A percentile compares a stretch with the other conserved stretches of the same genome.
phyloP scores from a whole-genome alignment of 53 echinoderm and acorn worm genomes.

The Paracentrotus lividus region DNA sequence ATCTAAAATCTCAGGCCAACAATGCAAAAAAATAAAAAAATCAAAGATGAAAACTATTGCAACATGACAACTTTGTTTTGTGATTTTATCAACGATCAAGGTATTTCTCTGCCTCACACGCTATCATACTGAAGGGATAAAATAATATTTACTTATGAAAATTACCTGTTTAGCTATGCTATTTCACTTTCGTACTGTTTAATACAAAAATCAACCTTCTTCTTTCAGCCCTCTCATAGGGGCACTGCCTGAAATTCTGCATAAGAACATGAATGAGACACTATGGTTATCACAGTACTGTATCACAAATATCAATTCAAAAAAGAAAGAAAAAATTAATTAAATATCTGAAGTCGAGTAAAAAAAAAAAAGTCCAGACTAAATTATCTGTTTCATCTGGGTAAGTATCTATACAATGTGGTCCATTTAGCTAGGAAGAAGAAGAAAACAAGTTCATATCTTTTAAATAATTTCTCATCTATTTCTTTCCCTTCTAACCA shows the following conservation, averaged over 20 bases:
- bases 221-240: not conserved
- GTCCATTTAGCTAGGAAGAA: conserved; percentile 37
- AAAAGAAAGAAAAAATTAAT: too few relatives aligned
- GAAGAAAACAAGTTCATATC: not conserved
- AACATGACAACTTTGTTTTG: conserved; percentile 30
- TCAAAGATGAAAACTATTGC: not conserved
- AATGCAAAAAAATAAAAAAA: not conserved
- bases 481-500: not conserved
- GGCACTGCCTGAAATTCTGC: conserved; percentile 29
- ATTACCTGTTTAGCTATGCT: not conserved
- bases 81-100: conserved; percentile 27
- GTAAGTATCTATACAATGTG: conserved; percentile 46
- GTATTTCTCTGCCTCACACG: conserved; percentile 18
- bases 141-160: not conserved
- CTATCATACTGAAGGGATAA: conserved; percentile 2
- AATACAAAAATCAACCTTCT: conserved; percentile 7
- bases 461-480: not conserved
- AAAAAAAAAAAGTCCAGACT: conserved; percentile 35
- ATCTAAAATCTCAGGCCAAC: conserved; percentile 41
- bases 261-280: conserved; percentile 35
- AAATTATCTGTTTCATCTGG: conserved; percentile 32
- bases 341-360: conserved; percentile 12
- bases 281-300: conserved; percentile 60
- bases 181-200: not conserved
- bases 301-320: conserved; percentile 66